Evolutionary conservation across 2,888 invertebrate genomes (phyloP).

Genomic region (Oscheius sp.): DNA sequence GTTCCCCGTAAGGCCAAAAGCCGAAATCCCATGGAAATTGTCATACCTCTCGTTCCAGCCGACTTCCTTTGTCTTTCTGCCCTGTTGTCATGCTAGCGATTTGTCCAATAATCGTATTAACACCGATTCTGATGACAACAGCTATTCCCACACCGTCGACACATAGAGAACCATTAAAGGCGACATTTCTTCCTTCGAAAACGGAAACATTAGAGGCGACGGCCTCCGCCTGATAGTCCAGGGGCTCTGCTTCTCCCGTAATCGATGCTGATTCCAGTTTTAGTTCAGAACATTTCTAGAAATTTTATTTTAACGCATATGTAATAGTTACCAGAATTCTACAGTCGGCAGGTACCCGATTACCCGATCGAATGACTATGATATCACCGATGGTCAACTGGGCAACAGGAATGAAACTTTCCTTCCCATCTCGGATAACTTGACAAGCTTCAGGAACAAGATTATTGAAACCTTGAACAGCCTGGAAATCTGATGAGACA

Average conservation of each 20-base stretch:
- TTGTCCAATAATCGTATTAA: slow-evolving; percentile 43
- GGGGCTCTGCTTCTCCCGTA: slow-evolving; percentile 58
- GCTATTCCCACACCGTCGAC: slow-evolving; percentile 40
- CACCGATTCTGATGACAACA: slow-evolving; percentile 39
- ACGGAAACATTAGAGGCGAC: slow-evolving; percentile 44
- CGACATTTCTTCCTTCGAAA: slow-evolving; percentile 56
- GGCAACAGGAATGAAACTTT: slow-evolving; percentile 43
- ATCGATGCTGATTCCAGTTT: slow-evolving; percentile 59
- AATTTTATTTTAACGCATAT: slow-evolving; percentile 48
- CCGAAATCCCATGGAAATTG: too few species aligned
- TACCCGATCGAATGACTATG: slow-evolving; percentile 51
- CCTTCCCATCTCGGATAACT: slow-evolving; percentile 55
- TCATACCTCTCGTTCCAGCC: slow-evolving; percentile 14
- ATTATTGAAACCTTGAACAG: slow-evolving; percentile 53
- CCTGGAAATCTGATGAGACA: slow-evolving; percentile 11
- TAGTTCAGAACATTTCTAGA: slow-evolving; percentile 48
- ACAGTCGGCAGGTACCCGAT: slow-evolving; percentile 55
- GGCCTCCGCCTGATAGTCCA: slow-evolving; percentile 52
- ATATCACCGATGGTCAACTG: slow-evolving; percentile 58
- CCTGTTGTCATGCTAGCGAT: slow-evolving; percentile 40
- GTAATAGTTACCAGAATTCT: slow-evolving; percentile 43
- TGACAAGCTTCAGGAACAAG: slow-evolving; percentile 48
- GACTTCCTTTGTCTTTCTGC: slow-evolving; percentile 29
- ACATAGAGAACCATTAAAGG: slow-evolving; percentile 41
- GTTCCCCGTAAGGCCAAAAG: too few species aligned